Conservation (phyloP, 2,888 invertebrate genomes). For the Calliscelio sp. region DNA sequence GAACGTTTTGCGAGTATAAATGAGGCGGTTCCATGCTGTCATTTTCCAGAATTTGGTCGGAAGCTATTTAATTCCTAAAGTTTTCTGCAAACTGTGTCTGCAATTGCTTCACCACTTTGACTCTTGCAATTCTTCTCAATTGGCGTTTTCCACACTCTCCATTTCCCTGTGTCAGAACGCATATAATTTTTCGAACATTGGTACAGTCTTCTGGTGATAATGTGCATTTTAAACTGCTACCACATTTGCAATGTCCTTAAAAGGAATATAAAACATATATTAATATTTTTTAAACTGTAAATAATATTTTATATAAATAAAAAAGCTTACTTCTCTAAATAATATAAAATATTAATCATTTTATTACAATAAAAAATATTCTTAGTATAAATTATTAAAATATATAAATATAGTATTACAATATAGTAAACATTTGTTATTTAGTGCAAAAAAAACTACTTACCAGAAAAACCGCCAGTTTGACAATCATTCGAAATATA, state of each 20-base stretch:
- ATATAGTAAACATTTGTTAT: too few species aligned
- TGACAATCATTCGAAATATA: conserved; percentile 23
- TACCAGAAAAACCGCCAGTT: conserved; percentile 28
- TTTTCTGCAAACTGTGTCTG: conserved; percentile 4
- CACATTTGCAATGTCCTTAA: conserved; percentile 56
- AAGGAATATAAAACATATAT: not conserved
- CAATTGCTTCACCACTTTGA: not conserved
- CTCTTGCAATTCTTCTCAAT: conserved; percentile 10
- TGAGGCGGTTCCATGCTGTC: conserved; percentile 33
- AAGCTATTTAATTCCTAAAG: conserved; percentile 20
- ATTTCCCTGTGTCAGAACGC: conserved; percentile 8
- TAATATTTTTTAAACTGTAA: not conserved
- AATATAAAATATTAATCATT: too few species aligned
- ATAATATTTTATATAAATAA: too few species aligned
- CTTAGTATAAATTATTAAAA: not conserved
- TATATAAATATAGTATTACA: not conserved
- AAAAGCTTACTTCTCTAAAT: too few species aligned
- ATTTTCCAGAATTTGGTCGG: conserved; percentile 14
- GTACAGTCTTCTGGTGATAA: conserved; percentile 16
- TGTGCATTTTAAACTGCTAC: conserved; percentile 6
- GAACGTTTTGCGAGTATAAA: conserved; percentile 18
- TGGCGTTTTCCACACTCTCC: conserved; percentile 44
- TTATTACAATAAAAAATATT: too few species aligned
- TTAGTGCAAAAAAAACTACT: too few species aligned
- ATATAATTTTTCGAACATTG: conserved; percentile 27